phyloP scores from a whole-genome alignment of 2,888 invertebrate genomes.

The Mesorhabditis spiculigera region DNA sequence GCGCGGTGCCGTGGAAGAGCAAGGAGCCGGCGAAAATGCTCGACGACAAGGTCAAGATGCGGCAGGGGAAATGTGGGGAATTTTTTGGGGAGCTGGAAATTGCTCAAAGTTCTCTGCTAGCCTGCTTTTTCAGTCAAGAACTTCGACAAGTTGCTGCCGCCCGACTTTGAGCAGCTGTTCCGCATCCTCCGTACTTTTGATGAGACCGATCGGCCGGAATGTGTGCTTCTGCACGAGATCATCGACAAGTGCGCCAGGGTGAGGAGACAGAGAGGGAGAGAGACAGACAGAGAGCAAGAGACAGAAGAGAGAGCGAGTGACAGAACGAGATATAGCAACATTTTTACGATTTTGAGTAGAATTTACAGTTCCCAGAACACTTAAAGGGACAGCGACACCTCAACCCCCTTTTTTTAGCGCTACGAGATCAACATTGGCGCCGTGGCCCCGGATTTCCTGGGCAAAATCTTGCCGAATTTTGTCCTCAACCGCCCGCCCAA shows the following conservation, averaged over 20 bases:
- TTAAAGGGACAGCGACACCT: too few relatives aligned
- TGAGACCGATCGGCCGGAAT: not conserved
- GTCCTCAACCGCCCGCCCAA: too few relatives aligned
- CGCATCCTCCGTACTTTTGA: not conserved
- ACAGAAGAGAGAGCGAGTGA: too few relatives aligned
- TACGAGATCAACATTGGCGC: not conserved
- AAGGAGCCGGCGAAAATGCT: not conserved
- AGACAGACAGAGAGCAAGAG: not conserved
- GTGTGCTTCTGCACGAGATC: not conserved
- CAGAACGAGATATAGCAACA: too few relatives aligned
- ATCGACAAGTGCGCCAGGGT: conserved; percentile 4
- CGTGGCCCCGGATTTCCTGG: not conserved
- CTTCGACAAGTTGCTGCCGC: not conserved
- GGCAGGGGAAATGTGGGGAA: not conserved
- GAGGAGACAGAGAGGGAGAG: not conserved
- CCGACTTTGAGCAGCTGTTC: not conserved
- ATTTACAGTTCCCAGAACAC: too few relatives aligned
- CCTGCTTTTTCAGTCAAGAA: not conserved
- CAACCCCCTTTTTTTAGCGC: not conserved
- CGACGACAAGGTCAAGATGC: not conserved
- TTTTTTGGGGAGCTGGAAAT: not conserved
- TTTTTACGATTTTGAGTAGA: too few relatives aligned
- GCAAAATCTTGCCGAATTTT: too few relatives aligned
- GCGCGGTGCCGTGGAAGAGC: not conserved
- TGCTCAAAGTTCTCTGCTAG: not conserved